Conservation (phyloP, 2,797 vertebrate genomes). For the Argentina silus region DNA sequence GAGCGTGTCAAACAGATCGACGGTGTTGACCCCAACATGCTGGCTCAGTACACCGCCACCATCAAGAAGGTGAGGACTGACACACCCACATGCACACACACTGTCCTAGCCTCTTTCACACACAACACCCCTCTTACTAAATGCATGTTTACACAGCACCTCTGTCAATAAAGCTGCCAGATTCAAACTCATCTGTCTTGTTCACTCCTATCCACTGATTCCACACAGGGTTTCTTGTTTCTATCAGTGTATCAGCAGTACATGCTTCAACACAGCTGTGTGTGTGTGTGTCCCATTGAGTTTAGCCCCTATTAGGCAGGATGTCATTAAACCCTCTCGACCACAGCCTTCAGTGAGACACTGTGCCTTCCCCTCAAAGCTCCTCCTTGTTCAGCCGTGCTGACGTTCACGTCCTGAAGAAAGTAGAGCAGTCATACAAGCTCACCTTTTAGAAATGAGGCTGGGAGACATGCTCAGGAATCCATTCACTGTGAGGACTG, state of each 20-base stretch:
- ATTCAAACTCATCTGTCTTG: neutral
- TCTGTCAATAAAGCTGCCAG: neutral
- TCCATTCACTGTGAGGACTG: too few species aligned
- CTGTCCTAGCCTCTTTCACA: neutral
- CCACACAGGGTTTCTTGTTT: neutral
- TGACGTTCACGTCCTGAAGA: too few species aligned
- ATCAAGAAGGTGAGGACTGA: neutral
- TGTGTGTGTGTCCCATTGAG: neutral
- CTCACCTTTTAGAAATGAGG: too few species aligned
- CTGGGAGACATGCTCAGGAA: too few species aligned
- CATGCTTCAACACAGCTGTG: too few species aligned
- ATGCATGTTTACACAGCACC: neutral
- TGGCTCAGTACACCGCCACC: slow-evolving; percentile 87
- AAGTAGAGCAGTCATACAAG: too few species aligned
- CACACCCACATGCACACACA: neutral
- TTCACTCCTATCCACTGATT: neutral
- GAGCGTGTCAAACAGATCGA: slow-evolving; percentile 89
- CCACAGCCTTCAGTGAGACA: neutral
- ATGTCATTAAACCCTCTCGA: neutral
- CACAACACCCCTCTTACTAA: neutral
- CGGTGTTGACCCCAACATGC: slow-evolving; percentile 88
- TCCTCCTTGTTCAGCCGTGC: too few species aligned
- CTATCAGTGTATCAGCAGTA: too few species aligned
- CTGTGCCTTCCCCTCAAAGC: too few species aligned
- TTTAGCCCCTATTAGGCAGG: neutral